Percentiles rank a stretch among this genome's conserved stretches.
Conservation (phyloP, 92 coral and sea anemone genomes). For the Palythoa grandis region DNA sequence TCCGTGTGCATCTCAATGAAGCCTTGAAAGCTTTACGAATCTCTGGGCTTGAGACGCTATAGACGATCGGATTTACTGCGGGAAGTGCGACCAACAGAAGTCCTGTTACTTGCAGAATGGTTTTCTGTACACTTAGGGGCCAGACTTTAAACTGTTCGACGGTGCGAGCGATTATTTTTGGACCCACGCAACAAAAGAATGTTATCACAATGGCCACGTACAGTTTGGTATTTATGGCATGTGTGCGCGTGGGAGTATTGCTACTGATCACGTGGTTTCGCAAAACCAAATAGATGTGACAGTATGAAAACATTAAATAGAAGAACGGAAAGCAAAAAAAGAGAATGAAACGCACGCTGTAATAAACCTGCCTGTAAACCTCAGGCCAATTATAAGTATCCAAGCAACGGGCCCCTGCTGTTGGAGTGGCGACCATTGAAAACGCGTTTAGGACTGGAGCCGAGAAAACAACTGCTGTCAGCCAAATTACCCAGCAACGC, state of each 20-base stretch:
- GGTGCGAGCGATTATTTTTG: neutral
- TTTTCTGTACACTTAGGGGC: neutral
- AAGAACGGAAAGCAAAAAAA: conserved; percentile 5
- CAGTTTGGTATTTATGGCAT: neutral
- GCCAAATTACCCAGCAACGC: conserved; percentile 23
- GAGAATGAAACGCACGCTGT: neutral
- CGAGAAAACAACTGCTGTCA: neutral
- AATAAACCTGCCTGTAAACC: neutral
- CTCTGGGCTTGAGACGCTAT: neutral
- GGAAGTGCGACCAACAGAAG: neutral
- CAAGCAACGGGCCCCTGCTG: neutral
- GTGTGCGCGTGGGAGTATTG: neutral
- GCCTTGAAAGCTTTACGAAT: neutral
- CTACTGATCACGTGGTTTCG: neutral
- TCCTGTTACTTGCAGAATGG: neutral
- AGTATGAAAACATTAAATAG: neutral
- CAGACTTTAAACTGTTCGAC: neutral
- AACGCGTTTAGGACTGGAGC: conserved; percentile 18
- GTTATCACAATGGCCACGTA: neutral
- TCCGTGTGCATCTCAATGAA: neutral
- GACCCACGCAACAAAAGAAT: neutral
- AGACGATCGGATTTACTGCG: neutral
- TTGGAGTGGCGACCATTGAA: neutral
- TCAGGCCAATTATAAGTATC: neutral
- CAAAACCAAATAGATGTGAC: neutral